A percentile compares a stretch with the other conserved stretches of the same genome.
Conservation (phyloP, 2,797 vertebrate genomes). For the Aythya fuligula region DNA sequence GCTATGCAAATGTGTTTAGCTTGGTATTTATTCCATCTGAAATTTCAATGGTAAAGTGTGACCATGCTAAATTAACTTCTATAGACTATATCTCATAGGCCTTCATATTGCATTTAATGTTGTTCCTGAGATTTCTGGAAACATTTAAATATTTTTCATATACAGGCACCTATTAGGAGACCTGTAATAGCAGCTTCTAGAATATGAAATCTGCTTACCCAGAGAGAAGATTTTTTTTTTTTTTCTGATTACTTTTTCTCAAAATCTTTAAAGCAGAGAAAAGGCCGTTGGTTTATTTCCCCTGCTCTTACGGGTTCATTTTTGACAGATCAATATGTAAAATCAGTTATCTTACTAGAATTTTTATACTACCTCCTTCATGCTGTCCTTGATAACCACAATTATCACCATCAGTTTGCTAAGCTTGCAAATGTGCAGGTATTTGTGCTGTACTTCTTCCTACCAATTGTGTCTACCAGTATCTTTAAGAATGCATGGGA, state of each 20-base stretch:
- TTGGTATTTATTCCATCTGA: neutral
- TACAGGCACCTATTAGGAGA: neutral
- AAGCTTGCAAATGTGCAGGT: neutral
- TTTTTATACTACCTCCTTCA: neutral
- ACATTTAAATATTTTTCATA: neutral
- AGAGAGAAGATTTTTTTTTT: neutral
- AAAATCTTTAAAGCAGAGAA: neutral
- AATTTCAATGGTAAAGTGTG: neutral
- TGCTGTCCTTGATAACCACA: neutral
- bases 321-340: neutral
- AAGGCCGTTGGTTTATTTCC: fast-evolving
- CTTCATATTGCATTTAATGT: neutral
- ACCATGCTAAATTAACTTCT: neutral
- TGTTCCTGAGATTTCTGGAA: neutral
- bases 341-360: neutral
- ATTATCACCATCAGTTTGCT: neutral
- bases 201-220: neutral
- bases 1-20: conserved; percentile 14
- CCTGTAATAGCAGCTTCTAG: neutral
- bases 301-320: neutral
- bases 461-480: neutral
- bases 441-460: neutral
- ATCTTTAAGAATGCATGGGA: neutral
- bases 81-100: neutral
- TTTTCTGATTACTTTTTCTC: neutral